Percentiles rank a stretch among this genome's conserved stretches.
These are phyloP conservation scores for Epirrhoe alternata DNA, from an alignment of 2,888 invertebrate genomes.

Conservation along the genomic window DNA sequence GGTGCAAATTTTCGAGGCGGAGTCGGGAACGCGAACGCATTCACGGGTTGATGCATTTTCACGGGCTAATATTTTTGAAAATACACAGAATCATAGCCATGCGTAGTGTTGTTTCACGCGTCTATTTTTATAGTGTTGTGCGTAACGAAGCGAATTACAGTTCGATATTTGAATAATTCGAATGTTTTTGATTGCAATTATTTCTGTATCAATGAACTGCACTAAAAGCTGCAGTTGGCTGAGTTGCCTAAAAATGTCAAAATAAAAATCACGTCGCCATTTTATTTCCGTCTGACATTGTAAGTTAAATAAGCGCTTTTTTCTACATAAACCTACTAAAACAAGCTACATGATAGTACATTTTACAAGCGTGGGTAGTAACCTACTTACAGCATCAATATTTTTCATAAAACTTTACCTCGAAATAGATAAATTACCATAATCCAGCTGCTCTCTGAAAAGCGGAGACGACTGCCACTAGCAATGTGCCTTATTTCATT, in stretches of 20 bases:
- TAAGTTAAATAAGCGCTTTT: no score
- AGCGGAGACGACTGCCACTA: neutral
- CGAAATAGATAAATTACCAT: slow-evolving; percentile 21
- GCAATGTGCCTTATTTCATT: neutral
- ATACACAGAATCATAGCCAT: neutral
- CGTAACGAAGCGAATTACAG: neutral
- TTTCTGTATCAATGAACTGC: neutral
- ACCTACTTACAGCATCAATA: neutral
- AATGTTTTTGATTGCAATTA: neutral
- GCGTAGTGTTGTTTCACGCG: neutral
- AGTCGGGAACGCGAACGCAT: slow-evolving; percentile 54
- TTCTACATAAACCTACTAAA: no score
- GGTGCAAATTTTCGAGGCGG: slow-evolving; percentile 70
- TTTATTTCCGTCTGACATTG: no score
- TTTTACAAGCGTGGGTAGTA: no score
- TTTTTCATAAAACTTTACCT: slow-evolving; percentile 8
- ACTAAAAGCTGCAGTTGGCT: neutral
- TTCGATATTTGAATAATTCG: neutral
- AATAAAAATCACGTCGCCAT: no score
- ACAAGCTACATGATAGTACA: no score
- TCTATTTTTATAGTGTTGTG: neutral
- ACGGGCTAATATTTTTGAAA: slow-evolving; percentile 1
- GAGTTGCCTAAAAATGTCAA: no score
- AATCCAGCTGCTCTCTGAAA: slow-evolving; percentile 7
- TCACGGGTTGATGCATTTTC: slow-evolving; percentile 40